These are phyloP conservation scores for Zaprionus vittiger DNA, from an alignment of 1,140 invertebrate genomes.

Conservation along the genomic window DNA sequence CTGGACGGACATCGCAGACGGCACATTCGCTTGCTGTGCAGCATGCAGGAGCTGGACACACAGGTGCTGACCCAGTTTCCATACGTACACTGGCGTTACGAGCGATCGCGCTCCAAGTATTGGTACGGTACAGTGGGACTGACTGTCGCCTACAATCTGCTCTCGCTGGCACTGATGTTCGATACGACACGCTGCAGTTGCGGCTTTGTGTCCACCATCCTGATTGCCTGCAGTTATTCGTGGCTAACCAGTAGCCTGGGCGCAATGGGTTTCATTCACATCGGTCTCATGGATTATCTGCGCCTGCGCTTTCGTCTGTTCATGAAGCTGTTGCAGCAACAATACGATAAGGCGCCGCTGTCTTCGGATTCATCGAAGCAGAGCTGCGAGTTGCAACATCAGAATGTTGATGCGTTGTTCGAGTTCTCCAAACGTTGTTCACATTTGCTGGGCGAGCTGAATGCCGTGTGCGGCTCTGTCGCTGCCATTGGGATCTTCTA, in stretches of 20 bases:
- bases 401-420: constrained; percentile 43
- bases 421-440: constrained; percentile 52
- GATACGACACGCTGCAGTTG: constrained; percentile 56
- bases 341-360: not conserved
- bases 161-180: constrained; percentile 55
- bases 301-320: constrained; percentile 65
- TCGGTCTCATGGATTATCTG: constrained; percentile 68
- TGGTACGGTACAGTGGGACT: constrained; percentile 46
- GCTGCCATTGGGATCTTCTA: constrained; percentile 65
- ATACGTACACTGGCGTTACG: constrained; percentile 63
- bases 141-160: constrained; percentile 36
- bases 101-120: constrained; percentile 60
- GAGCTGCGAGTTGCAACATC: constrained; percentile 3
- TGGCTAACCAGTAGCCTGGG: constrained; percentile 55
- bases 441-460: constrained; percentile 49
- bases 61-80: constrained; percentile 48
- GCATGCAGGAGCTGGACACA: constrained; percentile 58
- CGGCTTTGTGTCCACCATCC: constrained; percentile 55
- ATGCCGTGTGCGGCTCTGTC: constrained; percentile 55
- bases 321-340: constrained; percentile 52
- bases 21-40: constrained; percentile 42
- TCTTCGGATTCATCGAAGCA: constrained; percentile 7
- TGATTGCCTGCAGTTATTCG: constrained; percentile 58
- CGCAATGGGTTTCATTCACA: constrained; percentile 59
- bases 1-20: constrained; percentile 41